These are phyloP conservation scores for Gryon sp. DNA, from an alignment of 1,140 invertebrate genomes.

Conservation along the genomic window DNA sequence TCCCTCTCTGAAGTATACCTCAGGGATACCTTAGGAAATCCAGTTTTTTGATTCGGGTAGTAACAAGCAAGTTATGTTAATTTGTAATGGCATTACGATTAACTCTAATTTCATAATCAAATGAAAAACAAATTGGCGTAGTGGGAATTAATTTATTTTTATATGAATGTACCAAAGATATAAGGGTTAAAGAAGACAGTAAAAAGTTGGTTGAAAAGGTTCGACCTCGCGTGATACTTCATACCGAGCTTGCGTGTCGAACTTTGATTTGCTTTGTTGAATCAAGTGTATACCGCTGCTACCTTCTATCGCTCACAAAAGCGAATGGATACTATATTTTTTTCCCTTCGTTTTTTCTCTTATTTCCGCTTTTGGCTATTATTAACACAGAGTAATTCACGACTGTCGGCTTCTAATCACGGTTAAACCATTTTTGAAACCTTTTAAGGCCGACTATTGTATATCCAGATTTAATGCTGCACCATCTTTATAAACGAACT, in stretches of 20 bases:
- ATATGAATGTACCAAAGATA: conserved; percentile 28
- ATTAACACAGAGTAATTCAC: conserved; percentile 56
- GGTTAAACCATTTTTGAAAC: conserved; percentile 49
- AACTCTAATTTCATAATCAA: no score
- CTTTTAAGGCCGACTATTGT: conserved; percentile 36
- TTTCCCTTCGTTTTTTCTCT: conserved; percentile 23
- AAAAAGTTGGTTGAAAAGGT: conserved; percentile 56
- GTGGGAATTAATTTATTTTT: no score
- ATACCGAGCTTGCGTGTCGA: conserved; percentile 77
- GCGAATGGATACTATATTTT: conserved; percentile 62
- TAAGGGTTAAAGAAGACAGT: conserved; percentile 51
- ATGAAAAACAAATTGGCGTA: no score
- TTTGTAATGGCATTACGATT: no score
- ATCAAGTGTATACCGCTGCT: conserved; percentile 74
- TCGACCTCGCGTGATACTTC: conserved; percentile 76
- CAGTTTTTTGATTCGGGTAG: no score
- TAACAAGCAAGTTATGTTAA: no score
- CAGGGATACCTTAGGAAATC: no score
- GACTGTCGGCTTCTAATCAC: conserved; percentile 61
- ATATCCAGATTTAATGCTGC: conserved; percentile 1
- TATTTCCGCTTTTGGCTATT: conserved; percentile 60
- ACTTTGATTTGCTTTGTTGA: conserved; percentile 79
- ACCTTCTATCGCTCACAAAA: conserved; percentile 54
- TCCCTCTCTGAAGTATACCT: no score
- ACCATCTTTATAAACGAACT: neutral